These are phyloP conservation scores for Entomobrya proxima DNA, from an alignment of 2,888 invertebrate species.

Conservation along the genomic window DNA sequence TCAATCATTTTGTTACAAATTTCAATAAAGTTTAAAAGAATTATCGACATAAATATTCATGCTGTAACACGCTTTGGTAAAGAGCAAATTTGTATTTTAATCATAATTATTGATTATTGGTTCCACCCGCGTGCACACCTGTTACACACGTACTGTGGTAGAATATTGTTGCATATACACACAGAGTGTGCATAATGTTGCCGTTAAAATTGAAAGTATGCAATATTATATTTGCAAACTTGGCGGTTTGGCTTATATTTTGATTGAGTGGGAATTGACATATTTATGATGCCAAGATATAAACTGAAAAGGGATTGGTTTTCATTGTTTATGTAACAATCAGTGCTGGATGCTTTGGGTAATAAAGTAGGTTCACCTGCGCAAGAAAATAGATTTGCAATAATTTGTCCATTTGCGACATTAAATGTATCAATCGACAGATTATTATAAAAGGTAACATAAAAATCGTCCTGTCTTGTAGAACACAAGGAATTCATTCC, in stretches of 20 bases:
- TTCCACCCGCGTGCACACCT: background rate
- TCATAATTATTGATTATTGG: constrained; percentile 1
- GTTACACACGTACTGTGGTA: background rate
- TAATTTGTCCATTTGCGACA: background rate
- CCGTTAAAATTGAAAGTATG: too few relatives aligned
- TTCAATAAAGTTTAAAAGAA: background rate
- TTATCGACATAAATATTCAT: background rate
- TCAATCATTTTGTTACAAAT: background rate
- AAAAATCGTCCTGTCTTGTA: background rate
- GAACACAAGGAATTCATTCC: background rate
- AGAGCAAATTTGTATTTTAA: constrained; percentile 8
- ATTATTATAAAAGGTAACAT: background rate
- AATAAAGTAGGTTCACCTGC: background rate
- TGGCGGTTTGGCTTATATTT: background rate
- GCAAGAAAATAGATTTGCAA: background rate
- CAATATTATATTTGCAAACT: too few relatives aligned
- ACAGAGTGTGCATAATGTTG: too few relatives aligned
- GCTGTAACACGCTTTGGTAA: background rate
- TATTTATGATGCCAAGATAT: background rate
- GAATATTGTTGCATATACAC: background rate
- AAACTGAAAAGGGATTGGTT: constrained; percentile 18
- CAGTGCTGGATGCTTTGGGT: too few relatives aligned
- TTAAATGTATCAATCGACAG: constrained; percentile 13
- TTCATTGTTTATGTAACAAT: background rate
- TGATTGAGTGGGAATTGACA: constrained; percentile 12